These are phyloP conservation scores for Tinamus major DNA, from an alignment of 2,797 vertebrate species.

Conservation along the genomic window DNA sequence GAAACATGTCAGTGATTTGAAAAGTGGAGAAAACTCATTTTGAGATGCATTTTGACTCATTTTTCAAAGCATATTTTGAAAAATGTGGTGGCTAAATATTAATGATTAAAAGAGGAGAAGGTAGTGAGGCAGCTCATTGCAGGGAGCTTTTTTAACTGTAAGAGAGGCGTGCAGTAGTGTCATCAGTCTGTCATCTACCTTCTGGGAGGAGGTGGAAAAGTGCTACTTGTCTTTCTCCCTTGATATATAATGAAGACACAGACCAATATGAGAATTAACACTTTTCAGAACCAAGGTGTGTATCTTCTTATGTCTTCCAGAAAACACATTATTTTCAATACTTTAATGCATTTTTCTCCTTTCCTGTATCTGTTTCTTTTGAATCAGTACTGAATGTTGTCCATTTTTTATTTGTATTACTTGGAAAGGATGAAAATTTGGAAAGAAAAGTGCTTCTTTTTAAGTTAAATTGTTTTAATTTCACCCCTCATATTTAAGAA, in stretches of 20 bases:
- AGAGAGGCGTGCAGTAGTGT: background rate
- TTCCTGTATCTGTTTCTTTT: background rate
- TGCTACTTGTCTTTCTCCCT: conserved; percentile 51
- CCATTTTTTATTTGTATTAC: background rate
- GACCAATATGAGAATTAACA: background rate
- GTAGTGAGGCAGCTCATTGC: conserved; percentile 27
- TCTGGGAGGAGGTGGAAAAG: conserved; percentile 35
- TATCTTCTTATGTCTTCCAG: conserved; percentile 17
- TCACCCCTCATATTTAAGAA: background rate
- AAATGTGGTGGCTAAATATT: conserved; percentile 10
- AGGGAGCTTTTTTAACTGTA: conserved; percentile 42
- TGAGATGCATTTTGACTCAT: background rate
- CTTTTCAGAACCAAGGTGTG: conserved; percentile 36
- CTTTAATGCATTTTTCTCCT: conserved; percentile 20
- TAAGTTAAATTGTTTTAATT: conserved; percentile 29
- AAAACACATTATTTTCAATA: background rate
- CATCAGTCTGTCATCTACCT: background rate
- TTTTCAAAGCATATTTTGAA: conserved; percentile 1
- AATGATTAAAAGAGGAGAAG: background rate
- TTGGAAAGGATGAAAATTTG: background rate
- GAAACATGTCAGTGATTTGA: background rate
- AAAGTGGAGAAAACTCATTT: conserved; percentile 16
- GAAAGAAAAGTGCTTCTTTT: background rate
- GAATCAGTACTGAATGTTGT: background rate
- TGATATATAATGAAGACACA: conserved; percentile 36